Base-by-base conservation (phyloP, 2,888 invertebrate species). In the Tetramorium bicarinatum region DNA sequence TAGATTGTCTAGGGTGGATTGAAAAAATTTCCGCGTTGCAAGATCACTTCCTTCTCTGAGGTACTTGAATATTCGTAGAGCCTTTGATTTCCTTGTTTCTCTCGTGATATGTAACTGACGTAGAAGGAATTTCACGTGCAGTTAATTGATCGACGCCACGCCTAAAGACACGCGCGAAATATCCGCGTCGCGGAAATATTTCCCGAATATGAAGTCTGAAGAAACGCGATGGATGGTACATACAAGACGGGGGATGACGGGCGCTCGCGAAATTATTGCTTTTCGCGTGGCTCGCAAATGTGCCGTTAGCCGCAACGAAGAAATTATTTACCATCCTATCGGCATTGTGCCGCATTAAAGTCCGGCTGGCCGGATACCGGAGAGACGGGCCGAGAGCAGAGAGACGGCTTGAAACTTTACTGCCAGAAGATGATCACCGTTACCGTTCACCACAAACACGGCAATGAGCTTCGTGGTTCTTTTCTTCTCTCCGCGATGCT, bases 381-480 rank as follows among this genome's bases (percentile, higher is more conserved):
- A 74, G 75, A 83, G 81, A 76, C 83, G 56, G 66, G 64, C 49
- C 25, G 77, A 13, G 75, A 52, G 38, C 21, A 38, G 34, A 54
- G 56, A 64, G 41, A 77, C 25, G 69, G 69, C 69, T 67, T 56
- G 79, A 85, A 84, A 81, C 79, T 87, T 90, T 89, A 87, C 86
- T 74, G 81, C 62, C 82, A 61, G 34, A 54, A 49, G 87, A 88
- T 76, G 87, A 90, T 90, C 89, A 88, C 90, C 87, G 90, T 90
- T 90, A 88, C 88, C 89, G 88, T 89, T 89, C 89, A 88, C 90
- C 88, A 87, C 88, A 86, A 88, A 90, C 90, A 85, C 88, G 79
- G 69, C 84, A 85, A 85, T 87, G 82, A 86, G 84, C 84, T 82
- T 72, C 69, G 86, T 80, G 86, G 79, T 71, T 61, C 69, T 81